Evolutionary conservation across 2,797 vertebrate genomes (phyloP).

Genomic region (Meda fulgida): DNA sequence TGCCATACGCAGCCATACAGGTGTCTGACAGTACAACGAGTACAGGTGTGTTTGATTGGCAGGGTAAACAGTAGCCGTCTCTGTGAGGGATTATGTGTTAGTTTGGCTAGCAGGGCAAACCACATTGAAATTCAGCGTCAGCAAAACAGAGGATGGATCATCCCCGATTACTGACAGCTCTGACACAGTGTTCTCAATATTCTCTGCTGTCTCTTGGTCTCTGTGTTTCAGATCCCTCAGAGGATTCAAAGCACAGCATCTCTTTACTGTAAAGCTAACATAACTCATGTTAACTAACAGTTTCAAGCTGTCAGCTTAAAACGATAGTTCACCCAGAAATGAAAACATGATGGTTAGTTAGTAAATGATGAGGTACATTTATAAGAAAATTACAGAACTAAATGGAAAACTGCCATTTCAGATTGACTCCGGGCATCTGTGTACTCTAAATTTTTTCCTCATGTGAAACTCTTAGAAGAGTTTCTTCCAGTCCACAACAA

Average conservation of each 20-base stretch:
- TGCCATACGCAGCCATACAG: not conserved
- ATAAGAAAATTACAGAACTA: not conserved
- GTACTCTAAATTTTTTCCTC: not conserved
- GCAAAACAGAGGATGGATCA: slow-evolving; percentile 61
- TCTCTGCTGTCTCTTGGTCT: not conserved
- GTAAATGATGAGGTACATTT: too few relatives aligned
- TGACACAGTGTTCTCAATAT: slow-evolving; percentile 12
- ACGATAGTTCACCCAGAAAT: not conserved
- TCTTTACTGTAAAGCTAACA: not conserved
- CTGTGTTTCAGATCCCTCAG: not conserved
- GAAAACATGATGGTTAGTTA: not conserved
- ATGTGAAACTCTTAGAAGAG: not conserved
- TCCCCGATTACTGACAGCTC: slow-evolving; percentile 9
- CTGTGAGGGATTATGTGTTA: slow-evolving; percentile 62
- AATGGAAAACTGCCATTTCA: not conserved
- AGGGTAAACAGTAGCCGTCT: slow-evolving; percentile 42
- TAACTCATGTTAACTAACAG: not conserved
- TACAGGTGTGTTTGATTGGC: slow-evolving; percentile 21
- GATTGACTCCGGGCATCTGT: not conserved
- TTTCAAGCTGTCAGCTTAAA: not conserved
- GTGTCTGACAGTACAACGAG: not conserved
- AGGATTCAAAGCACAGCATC: not conserved
- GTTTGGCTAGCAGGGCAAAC: slow-evolving; percentile 60
- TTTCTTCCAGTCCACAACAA: not conserved
- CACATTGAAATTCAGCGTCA: slow-evolving; percentile 59